Evolutionary conservation across 2,797 vertebrate species (phyloP).

Genomic region (Helarctos malayanus): DNA sequence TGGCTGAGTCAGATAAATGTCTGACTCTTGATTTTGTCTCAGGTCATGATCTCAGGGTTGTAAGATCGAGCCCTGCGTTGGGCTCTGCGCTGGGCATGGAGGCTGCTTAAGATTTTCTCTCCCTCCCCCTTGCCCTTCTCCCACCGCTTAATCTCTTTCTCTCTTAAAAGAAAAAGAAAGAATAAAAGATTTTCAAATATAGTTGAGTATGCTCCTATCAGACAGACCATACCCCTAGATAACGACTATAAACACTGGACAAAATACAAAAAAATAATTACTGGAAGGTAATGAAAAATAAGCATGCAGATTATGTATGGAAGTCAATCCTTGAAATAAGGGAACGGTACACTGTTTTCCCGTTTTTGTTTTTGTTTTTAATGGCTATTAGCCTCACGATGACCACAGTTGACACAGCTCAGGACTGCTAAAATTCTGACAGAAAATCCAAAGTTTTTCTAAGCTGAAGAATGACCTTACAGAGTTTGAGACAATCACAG

Average conservation of each 20-base stretch:
- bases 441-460: background rate
- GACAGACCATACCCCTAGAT: background rate
- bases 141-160: background rate
- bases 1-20: background rate
- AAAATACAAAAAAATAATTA: constrained; percentile 18
- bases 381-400: background rate
- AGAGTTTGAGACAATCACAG: background rate
- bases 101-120: background rate
- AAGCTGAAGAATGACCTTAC: background rate
- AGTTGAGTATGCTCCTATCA: background rate
- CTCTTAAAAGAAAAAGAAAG: background rate
- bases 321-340: background rate
- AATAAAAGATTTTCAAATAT: background rate
- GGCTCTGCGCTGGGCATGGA: background rate
- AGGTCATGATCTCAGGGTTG: background rate
- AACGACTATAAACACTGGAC: background rate
- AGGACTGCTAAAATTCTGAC: background rate
- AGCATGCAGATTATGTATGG: background rate
- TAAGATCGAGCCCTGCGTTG: background rate
- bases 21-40: background rate
- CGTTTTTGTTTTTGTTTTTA: background rate
- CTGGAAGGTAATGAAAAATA: background rate
- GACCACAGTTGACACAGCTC: background rate
- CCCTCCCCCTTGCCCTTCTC: background rate
- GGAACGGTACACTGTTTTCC: background rate